Evolutionary conservation across 1,140 invertebrate genomes (phyloP), one percentile per base, ranked within the genome.

Genomic region (Euura lappo): DNA sequence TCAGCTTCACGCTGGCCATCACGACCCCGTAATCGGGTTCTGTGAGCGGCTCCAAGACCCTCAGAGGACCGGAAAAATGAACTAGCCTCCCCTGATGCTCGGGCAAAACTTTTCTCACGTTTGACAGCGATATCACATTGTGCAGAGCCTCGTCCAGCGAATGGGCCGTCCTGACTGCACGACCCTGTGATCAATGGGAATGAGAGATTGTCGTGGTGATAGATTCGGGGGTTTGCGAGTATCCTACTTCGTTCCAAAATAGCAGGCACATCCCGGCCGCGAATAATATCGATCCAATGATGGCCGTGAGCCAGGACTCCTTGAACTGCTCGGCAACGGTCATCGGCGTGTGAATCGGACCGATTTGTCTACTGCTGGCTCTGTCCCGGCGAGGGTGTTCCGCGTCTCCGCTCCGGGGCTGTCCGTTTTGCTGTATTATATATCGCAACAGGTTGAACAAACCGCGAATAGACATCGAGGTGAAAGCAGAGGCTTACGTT

Each of bases 21-120:
- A 93, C 91, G 65, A 96, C 91, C 70, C 93, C 93, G 83, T 96
- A 96, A 74, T 93, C 92, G 13, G 91, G 91, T 83, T 97, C 95
- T 6, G 92, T 93, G 72, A 97, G 88, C 2, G 93, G 93, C 81
- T 96, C 94, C n/a, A 91, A 89, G 67, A 96, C 90, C 42, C 90
- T 83, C 13, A 97, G 84, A 28, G 90, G 87, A 0, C 95, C 95
- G 68, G 89, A 90, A 4, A 97, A 87, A 83, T 97, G 93, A 1
- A 97, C 90, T 47, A 97, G 89, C 76, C 90, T 89, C 1, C 93
- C 92, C 83, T 96, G 92, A 79, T 93, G 93, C 73, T 92, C 91
- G 4, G 89, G 79, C 28, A 90, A 86, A 42, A 91, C 78, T 7
- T 88, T 86, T 67, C 91, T 86, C 3, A 85, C 77, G 77, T 88